phyloP scores from a whole-genome alignment of 2,888 invertebrate genomes.

The Perdita meconis region DNA sequence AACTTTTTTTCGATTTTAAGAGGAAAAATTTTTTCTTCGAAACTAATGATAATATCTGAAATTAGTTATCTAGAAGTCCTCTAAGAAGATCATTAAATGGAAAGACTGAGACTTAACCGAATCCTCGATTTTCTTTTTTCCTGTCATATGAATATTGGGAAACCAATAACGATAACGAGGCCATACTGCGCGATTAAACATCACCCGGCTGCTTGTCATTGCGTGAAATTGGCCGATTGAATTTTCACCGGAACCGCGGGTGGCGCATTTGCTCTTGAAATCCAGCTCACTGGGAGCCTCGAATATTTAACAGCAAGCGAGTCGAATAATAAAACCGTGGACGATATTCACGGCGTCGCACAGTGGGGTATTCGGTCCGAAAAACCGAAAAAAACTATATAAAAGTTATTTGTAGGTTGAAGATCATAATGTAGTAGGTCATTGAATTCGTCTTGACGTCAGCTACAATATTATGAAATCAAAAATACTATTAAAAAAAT shows the following conservation, averaged over 20 bases:
- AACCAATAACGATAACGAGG: conserved; percentile 18
- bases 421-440: no score
- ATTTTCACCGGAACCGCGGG: not conserved
- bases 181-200: conserved; percentile 23
- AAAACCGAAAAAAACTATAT: no score
- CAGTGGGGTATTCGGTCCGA: no score
- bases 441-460: no score
- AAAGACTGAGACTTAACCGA: conserved; percentile 15
- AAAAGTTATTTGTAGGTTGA: no score
- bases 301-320: not conserved
- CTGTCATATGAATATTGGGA: not conserved
- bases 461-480: no score
- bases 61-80: no score
- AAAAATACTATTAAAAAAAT: no score
- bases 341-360: conserved; percentile 1
- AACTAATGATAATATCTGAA: no score
- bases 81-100: conserved; percentile 29
- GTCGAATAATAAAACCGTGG: not conserved
- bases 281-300: not conserved
- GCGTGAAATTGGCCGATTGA: conserved; percentile 3
- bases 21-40: no score
- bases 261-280: not conserved
- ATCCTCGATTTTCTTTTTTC: conserved; percentile 19
- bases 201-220: not conserved
- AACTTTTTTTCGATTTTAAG: no score